These are phyloP conservation scores for Ctenochaetus hawaiiensis DNA, from an alignment of 2,797 vertebrate genomes.

Conservation along the genomic window DNA sequence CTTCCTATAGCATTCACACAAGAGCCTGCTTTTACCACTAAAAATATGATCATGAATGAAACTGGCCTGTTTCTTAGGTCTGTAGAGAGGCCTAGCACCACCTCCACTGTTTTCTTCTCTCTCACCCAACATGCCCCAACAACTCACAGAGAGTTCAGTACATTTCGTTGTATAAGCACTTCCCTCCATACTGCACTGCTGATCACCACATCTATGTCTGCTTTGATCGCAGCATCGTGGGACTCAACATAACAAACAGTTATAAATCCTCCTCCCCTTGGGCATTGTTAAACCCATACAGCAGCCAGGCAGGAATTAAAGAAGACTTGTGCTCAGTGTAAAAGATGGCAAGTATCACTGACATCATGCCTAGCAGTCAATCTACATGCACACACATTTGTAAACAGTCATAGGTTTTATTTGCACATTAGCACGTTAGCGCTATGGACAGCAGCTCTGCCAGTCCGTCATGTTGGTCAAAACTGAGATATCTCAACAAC, in stretches of 20 bases:
- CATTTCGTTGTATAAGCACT: conserved; percentile 32
- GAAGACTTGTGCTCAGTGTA: conserved; percentile 41
- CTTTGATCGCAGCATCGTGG: conserved; percentile 31
- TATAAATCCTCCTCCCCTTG: conserved; percentile 61
- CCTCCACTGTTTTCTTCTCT: conserved; percentile 28
- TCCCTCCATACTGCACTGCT: background rate
- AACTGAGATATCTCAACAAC: background rate
- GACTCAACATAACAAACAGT: conserved; percentile 54
- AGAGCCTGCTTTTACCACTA: conserved; percentile 15
- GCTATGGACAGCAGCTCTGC: background rate
- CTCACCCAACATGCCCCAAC: conserved; percentile 54
- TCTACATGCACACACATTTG: conserved; percentile 5
- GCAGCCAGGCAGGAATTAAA: conserved; percentile 48
- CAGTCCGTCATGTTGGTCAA: background rate
- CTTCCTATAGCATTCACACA: conserved; percentile 36
- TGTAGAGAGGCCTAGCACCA: conserved; percentile 37
- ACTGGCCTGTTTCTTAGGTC: conserved; percentile 39
- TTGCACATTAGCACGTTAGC: background rate
- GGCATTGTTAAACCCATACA: conserved; percentile 55
- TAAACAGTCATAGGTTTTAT: conserved; percentile 11
- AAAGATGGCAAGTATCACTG: conserved; percentile 54
- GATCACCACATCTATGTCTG: conserved; percentile 23
- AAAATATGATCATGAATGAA: conserved; percentile 52
- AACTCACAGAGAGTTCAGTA: conserved; percentile 36
- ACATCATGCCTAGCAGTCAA: conserved; percentile 35